A percentile compares a stretch with the other conserved stretches of the same genome.
Conservation (phyloP, 2,888 invertebrate genomes). For the Eledone cirrhosa region DNA sequence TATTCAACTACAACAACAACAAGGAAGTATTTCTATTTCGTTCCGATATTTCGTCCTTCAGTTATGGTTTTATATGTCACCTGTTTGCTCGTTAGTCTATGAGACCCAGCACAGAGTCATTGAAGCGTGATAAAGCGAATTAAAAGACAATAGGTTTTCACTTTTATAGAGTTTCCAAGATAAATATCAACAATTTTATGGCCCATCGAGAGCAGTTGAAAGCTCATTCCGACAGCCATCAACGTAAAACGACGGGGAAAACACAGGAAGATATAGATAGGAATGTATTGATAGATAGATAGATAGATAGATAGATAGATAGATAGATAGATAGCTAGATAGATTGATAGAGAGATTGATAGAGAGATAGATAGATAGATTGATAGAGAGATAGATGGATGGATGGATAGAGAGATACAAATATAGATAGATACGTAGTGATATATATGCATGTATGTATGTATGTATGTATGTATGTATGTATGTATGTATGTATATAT, state of each 20-base stretch:
- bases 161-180: slow-evolving; percentile 15
- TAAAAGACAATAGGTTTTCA: slow-evolving; percentile 25
- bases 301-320: not conserved
- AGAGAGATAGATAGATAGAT: no score
- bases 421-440: no score
- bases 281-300: not conserved
- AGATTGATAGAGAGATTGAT: no score
- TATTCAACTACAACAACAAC: not conserved
- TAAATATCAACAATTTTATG: slow-evolving; percentile 24
- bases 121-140: slow-evolving; percentile 13
- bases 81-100: slow-evolving; percentile 19
- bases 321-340: no score
- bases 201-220: slow-evolving; percentile 3
- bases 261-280: not conserved
- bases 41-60: not conserved
- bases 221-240: slow-evolving; percentile 9
- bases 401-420: no score
- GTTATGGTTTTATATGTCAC: slow-evolving; percentile 20
- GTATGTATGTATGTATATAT: no score
- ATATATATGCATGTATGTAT: no score
- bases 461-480: no score
- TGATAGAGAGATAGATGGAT: no score
- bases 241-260: slow-evolving; percentile 1
- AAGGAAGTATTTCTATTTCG: no score
- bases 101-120: slow-evolving; percentile 8